A percentile compares a stretch with the other conserved stretches of the same genome.
Evolutionary conservation across 2,113 vertebrate genomes (phyloP).

Genomic region (Phrynosoma platyrhinos): DNA sequence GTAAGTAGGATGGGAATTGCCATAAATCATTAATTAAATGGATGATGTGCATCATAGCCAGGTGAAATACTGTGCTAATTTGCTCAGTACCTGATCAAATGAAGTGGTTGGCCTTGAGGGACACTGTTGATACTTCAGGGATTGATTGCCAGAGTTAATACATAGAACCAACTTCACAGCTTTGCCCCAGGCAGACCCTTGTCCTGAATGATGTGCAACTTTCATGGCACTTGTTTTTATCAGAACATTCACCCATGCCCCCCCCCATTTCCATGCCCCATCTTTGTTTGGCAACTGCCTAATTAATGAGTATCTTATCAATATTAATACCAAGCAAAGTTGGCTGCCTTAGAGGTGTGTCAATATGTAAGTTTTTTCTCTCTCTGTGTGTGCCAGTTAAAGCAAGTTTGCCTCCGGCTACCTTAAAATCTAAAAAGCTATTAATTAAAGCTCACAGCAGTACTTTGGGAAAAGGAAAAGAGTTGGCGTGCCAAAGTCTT

Average conservation of each 20-base stretch:
- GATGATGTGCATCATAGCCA: conserved; percentile 61
- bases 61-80: conserved; percentile 74
- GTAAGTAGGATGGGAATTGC: conserved; percentile 52
- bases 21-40: conserved; percentile 76
- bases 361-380: conserved; percentile 75
- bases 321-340: conserved; percentile 79
- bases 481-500: conserved; percentile 62
- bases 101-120: conserved; percentile 67
- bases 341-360: conserved; percentile 79
- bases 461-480: conserved; percentile 45
- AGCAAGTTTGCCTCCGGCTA: conserved; percentile 69
- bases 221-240: conserved; percentile 73
- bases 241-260: conserved; percentile 57
- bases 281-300: conserved; percentile 64
- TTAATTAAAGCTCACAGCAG: conserved; percentile 73
- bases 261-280: not conserved
- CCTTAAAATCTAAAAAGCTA: conserved; percentile 74
- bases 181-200: conserved; percentile 71
- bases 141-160: conserved; percentile 72
- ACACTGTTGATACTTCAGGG: conserved; percentile 68
- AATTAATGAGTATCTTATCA: conserved; percentile 77
- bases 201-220: conserved; percentile 73
- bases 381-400: conserved; percentile 49
- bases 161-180: conserved; percentile 76
- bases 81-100: conserved; percentile 72